phyloP scores from a whole-genome alignment of 2,113 vertebrate species.

The Echinops telfairi region DNA sequence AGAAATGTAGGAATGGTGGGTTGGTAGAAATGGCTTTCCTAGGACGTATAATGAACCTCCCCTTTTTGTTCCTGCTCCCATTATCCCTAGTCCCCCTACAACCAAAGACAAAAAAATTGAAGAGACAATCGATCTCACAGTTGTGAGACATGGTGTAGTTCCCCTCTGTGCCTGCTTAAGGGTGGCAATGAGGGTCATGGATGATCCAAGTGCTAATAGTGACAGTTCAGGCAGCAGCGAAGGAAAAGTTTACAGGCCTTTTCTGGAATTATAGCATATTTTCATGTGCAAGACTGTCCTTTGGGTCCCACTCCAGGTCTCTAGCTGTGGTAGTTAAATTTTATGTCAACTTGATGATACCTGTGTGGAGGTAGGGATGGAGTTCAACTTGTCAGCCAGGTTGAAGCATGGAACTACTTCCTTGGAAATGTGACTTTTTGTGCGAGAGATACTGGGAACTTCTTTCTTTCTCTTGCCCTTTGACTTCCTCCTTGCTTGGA shows the following conservation, averaged over 20 bases:
- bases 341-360: no score
- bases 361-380: no score
- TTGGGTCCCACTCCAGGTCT: not conserved
- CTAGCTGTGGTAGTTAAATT: not conserved
- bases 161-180: not conserved
- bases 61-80: not conserved
- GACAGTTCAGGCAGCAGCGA: not conserved
- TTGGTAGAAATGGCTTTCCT: not conserved
- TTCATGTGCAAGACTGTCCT: not conserved
- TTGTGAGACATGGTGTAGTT: not conserved
- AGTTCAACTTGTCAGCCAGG: no score
- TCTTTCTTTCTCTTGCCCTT: no score
- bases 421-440: no score
- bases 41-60: not conserved
- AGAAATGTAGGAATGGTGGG: not conserved
- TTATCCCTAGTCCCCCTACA: not conserved
- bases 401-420: no score
- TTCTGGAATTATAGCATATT: not conserved
- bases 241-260: not conserved
- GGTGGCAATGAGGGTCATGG: not conserved
- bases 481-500: no score
- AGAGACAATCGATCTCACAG: not conserved
- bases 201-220: not conserved
- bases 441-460: no score
- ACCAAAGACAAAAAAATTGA: not conserved